Evolutionary conservation across 2,113 vertebrate species (phyloP).

Genomic region (Ageneiosus marmoratus): DNA sequence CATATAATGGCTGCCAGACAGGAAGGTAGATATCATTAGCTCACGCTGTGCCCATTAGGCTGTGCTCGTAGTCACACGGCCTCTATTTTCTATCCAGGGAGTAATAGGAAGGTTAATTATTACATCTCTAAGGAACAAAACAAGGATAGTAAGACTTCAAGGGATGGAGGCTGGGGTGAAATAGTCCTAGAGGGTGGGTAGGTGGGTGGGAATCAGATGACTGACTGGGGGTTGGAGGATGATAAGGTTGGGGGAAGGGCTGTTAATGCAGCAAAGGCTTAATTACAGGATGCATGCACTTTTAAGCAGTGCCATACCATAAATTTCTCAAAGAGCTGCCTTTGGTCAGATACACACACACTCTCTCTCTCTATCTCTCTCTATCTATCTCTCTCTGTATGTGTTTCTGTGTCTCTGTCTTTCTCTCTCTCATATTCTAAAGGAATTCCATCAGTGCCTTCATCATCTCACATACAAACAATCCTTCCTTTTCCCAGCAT

Average conservation of each 20-base stretch:
- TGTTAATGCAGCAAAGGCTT: slow-evolving; percentile 66
- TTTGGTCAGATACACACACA: slow-evolving; percentile 43
- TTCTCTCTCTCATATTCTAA: slow-evolving; percentile 32
- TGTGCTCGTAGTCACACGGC: slow-evolving; percentile 15
- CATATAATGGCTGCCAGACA: neutral
- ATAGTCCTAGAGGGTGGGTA: neutral
- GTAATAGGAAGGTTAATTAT: slow-evolving; percentile 44
- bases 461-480: neutral
- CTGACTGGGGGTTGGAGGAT: slow-evolving; percentile 3
- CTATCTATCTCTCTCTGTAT: slow-evolving; percentile 33
- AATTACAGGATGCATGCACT: slow-evolving; percentile 81
- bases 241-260: slow-evolving; percentile 29
- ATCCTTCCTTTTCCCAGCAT: slow-evolving; percentile 1
- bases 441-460: slow-evolving; percentile 1
- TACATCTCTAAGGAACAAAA: slow-evolving; percentile 36
- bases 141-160: slow-evolving; percentile 12
- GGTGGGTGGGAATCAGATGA: neutral
- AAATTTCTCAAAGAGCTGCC: slow-evolving; percentile 73
- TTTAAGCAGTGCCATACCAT: slow-evolving; percentile 69
- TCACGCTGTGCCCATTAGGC: neutral
- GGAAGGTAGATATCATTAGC: neutral
- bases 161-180: slow-evolving; percentile 24
- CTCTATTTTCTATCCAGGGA: slow-evolving; percentile 14
- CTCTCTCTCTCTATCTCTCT: slow-evolving; percentile 48
- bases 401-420: too few species aligned